A percentile compares a stretch with the other conserved stretches of the same genome.
These are phyloP conservation scores for Eurosta solidaginis DNA, from an alignment of 1,140 invertebrate species.

Conservation along the genomic window DNA sequence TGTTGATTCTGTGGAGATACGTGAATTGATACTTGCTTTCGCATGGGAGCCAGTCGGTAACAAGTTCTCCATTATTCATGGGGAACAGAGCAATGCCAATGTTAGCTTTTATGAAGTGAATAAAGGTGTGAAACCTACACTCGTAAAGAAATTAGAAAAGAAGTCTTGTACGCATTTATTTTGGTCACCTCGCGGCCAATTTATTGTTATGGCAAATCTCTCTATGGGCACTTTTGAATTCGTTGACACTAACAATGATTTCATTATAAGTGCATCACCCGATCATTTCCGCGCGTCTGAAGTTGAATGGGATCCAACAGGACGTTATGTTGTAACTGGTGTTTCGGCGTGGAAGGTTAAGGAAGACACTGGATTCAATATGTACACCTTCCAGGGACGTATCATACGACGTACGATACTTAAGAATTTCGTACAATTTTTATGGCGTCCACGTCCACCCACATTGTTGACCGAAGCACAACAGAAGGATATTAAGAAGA, in stretches of 20 bases:
- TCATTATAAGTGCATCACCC: conserved; percentile 88
- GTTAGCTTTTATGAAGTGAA: conserved; percentile 95
- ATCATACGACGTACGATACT: conserved; percentile 77
- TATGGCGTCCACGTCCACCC: conserved; percentile 94
- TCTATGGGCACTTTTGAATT: conserved; percentile 93
- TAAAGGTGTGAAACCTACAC: conserved; percentile 82
- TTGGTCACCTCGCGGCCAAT: conserved; percentile 96
- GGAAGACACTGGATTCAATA: conserved; percentile 94
- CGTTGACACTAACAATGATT: conserved; percentile 88
- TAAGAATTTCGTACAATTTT: conserved; percentile 91
- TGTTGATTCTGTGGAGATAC: conserved; percentile 95
- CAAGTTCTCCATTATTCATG: conserved; percentile 96
- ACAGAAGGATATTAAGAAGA: conserved; percentile 95
- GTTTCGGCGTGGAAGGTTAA: conserved; percentile 96
- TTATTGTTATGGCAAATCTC: conserved; percentile 85
- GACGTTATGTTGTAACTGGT: conserved; percentile 93
- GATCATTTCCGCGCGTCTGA: conserved; percentile 92
- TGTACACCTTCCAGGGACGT: conserved; percentile 97
- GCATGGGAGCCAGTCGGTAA: conserved; percentile 97
- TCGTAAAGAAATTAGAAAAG: conserved; percentile 90
- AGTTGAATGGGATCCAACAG: conserved; percentile 99
- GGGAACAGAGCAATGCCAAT: conserved; percentile 84
- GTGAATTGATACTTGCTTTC: conserved; percentile 91
- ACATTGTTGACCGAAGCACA: conserved; percentile 80
- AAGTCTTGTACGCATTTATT: conserved; percentile 92